Evolutionary conservation across 2,888 invertebrate genomes (phyloP).

Genomic region (Zygaena filipendulae): DNA sequence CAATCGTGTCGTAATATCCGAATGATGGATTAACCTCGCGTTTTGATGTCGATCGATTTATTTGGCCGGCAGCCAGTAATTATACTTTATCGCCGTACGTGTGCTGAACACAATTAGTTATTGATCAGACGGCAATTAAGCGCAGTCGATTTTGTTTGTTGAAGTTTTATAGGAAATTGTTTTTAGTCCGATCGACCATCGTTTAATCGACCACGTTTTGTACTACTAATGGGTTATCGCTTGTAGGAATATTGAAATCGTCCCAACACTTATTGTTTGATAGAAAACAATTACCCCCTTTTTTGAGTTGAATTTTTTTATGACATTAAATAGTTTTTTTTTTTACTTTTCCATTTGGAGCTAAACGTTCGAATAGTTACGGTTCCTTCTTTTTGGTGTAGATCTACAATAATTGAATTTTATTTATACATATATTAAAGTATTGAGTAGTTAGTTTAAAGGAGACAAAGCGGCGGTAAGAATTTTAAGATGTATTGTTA

Average conservation of each 20-base stretch:
- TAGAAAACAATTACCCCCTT: slow-evolving; percentile 39
- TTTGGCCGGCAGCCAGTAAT: slow-evolving; percentile 67
- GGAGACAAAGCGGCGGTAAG: slow-evolving; percentile 35
- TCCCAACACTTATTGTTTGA: slow-evolving; percentile 40
- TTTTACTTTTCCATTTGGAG: too few relatives aligned
- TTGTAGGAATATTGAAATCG: slow-evolving; percentile 47
- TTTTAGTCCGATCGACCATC: slow-evolving; percentile 56
- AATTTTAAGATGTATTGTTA: too few relatives aligned
- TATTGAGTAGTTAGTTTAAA: too few relatives aligned
- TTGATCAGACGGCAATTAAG: slow-evolving; percentile 66
- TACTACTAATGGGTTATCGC: slow-evolving; percentile 53
- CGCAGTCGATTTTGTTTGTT: slow-evolving; percentile 66
- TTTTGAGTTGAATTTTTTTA: too few relatives aligned
- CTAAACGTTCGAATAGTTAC: too few relatives aligned
- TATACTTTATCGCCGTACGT: slow-evolving; percentile 64
- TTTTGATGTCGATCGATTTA: slow-evolving; percentile 67
- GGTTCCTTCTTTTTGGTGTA: too few relatives aligned
- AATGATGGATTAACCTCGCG: slow-evolving; percentile 66
- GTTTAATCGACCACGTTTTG: slow-evolving; percentile 57
- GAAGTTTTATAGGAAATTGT: slow-evolving; percentile 67
- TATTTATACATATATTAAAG: too few relatives aligned
- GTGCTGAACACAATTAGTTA: slow-evolving; percentile 67
- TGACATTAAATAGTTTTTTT: too few relatives aligned
- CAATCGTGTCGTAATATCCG: slow-evolving; percentile 63
- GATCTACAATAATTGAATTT: too few relatives aligned